phyloP scores from a whole-genome alignment of 2,797 vertebrate genomes.

The Lutjanus campechanus region DNA sequence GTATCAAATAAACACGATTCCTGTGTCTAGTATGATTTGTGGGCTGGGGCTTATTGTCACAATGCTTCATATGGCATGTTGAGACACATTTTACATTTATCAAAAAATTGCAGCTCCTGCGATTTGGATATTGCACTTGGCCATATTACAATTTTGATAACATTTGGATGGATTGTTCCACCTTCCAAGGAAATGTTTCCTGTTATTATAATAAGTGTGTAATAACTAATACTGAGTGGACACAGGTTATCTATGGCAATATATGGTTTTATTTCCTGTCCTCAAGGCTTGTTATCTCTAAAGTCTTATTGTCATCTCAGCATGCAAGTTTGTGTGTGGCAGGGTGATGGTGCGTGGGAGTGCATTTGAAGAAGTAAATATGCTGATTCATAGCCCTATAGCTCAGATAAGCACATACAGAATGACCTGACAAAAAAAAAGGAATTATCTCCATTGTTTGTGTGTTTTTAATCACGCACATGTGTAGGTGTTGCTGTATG shows the following conservation, averaged over 20 bases:
- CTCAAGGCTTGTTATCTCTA: not conserved
- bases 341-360: conserved; percentile 14
- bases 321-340: conserved; percentile 2
- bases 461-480: conserved; percentile 20
- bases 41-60: too few species aligned
- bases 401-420: conserved; percentile 6
- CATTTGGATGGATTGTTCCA: too few species aligned
- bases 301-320: not conserved
- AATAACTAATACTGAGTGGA: not conserved
- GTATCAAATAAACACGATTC: too few species aligned
- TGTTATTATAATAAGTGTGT: not conserved
- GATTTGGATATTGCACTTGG: too few species aligned
- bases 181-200: too few species aligned
- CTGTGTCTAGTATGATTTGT: too few species aligned
- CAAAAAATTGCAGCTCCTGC: too few species aligned
- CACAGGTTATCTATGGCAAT: not conserved
- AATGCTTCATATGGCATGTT: too few species aligned
- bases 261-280: not conserved
- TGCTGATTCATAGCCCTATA: conserved; percentile 49
- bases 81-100: too few species aligned
- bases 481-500: conserved; percentile 40
- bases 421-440: conserved; percentile 20
- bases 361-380: conserved; percentile 53
- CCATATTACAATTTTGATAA: too few species aligned
- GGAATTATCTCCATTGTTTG: conserved; percentile 22